Conservation (phyloP, 2,113 vertebrate species). For the Lagopus muta region DNA sequence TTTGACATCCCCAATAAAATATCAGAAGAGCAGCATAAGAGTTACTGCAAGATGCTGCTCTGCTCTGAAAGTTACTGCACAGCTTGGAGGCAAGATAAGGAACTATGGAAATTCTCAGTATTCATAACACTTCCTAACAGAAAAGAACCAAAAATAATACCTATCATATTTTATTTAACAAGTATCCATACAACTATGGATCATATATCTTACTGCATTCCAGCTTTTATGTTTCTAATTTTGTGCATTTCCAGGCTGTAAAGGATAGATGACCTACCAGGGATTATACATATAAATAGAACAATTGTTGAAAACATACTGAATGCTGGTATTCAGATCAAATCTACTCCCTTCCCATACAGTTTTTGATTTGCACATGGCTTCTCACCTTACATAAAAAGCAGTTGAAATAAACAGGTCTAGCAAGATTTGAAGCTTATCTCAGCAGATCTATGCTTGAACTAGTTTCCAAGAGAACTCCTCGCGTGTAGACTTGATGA, state of each 20-base stretch:
- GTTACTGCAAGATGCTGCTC: background rate
- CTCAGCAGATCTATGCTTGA: background rate
- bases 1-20: background rate
- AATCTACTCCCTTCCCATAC: background rate
- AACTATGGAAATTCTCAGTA: background rate
- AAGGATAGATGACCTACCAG: background rate
- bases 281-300: background rate
- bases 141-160: background rate
- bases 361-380: background rate
- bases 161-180: background rate
- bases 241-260: background rate
- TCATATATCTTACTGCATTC: background rate
- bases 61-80: background rate
- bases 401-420: conserved; percentile 22
- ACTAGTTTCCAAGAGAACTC: background rate
- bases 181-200: background rate
- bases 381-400: background rate
- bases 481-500: background rate
- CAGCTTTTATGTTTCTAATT: background rate
- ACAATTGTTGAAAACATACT: background rate
- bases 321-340: background rate
- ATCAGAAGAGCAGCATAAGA: background rate
- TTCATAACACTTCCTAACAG: background rate
- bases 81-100: background rate
- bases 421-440: conserved; percentile 33